A percentile compares a stretch with the other conserved stretches of the same genome.
Conservation (phyloP, 37 sponge, comb jelly and placozoan species). For the Lycopodina hypogea region DNA sequence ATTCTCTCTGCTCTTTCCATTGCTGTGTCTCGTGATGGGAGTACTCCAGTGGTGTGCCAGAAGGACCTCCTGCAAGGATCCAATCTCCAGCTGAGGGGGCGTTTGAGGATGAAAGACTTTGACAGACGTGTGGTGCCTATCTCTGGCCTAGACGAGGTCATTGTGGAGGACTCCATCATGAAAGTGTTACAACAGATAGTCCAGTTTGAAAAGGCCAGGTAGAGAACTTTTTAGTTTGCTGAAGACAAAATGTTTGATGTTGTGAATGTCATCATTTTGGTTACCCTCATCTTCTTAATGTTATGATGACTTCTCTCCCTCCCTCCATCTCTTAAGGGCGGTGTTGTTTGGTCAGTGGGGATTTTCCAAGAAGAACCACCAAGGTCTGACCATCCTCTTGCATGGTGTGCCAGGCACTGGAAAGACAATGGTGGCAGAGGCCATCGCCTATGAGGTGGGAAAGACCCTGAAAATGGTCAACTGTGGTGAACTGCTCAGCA, state of each 20-base stretch:
- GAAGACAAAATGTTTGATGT: neutral
- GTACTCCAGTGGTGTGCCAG: constrained; percentile 60
- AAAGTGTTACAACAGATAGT: constrained; percentile 65
- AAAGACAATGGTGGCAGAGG: constrained; percentile 81
- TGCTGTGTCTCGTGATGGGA: constrained; percentile 52
- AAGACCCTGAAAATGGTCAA: constrained; percentile 85
- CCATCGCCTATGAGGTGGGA: constrained; percentile 87
- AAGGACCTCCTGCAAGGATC: constrained; percentile 49
- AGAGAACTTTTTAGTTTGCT: neutral
- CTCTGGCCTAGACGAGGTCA: constrained; percentile 73
- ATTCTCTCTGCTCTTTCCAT: constrained; percentile 48
- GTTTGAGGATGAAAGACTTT: constrained; percentile 86
- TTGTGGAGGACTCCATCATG: constrained; percentile 56
- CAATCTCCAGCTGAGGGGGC: constrained; percentile 39
- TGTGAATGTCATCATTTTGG: too few species aligned
- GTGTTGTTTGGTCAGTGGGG: constrained; percentile 90
- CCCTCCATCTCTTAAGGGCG: constrained; percentile 28
- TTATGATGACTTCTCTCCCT: too few species aligned
- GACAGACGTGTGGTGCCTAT: constrained; percentile 74
- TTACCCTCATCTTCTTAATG: too few species aligned
- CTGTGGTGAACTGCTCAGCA: constrained; percentile 83
- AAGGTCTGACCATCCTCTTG: constrained; percentile 73
- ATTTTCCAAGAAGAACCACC: constrained; percentile 47
- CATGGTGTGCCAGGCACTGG: constrained; percentile 87
- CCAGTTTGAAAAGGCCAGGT: constrained; percentile 85